These are phyloP conservation scores for Drosophila multiciliata DNA, from an alignment of 2,888 invertebrate species.

Conservation along the genomic window DNA sequence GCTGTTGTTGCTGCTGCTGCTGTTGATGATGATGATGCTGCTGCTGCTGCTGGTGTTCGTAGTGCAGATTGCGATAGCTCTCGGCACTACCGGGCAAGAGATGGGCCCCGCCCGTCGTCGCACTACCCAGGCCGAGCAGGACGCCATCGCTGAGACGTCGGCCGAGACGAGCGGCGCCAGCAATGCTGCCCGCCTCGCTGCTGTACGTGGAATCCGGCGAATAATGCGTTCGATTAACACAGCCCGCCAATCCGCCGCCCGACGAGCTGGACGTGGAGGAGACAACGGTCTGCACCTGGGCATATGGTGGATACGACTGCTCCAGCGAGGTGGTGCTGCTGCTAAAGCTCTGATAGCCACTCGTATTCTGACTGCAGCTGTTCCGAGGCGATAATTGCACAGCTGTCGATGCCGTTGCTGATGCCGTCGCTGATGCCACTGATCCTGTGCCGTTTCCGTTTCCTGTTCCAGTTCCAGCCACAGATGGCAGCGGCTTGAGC, in stretches of 20 bases:
- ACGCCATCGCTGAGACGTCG: constrained; percentile 83
- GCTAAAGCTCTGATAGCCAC: constrained; percentile 85
- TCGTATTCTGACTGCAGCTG: constrained; percentile 83
- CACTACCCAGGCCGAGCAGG: constrained; percentile 75
- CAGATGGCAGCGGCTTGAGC: constrained; percentile 58
- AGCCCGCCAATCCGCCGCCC: constrained; percentile 25
- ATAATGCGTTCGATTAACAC: constrained; percentile 66
- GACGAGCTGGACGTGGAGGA: constrained; percentile 60
- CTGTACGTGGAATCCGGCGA: constrained; percentile 84
- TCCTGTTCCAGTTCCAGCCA: neutral
- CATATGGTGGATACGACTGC: constrained; percentile 83
- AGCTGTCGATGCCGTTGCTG: constrained; percentile 21
- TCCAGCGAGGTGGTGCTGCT: constrained; percentile 85
- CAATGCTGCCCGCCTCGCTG: constrained; percentile 73
- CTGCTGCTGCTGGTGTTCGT: constrained; percentile 71
- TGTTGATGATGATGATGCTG: constrained; percentile 55
- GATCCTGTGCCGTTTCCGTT: neutral
- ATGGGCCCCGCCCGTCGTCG: constrained; percentile 53
- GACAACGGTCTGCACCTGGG: constrained; percentile 58
- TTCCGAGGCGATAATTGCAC: constrained; percentile 79
- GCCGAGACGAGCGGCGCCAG: constrained; percentile 69
- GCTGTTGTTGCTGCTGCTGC: constrained; percentile 42
- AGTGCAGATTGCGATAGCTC: constrained; percentile 82
- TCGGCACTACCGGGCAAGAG: constrained; percentile 78
- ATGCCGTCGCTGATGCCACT: neutral